Base-by-base conservation (phyloP, 2,888 invertebrate genomes). In the Megalurothrips usitatus region DNA sequence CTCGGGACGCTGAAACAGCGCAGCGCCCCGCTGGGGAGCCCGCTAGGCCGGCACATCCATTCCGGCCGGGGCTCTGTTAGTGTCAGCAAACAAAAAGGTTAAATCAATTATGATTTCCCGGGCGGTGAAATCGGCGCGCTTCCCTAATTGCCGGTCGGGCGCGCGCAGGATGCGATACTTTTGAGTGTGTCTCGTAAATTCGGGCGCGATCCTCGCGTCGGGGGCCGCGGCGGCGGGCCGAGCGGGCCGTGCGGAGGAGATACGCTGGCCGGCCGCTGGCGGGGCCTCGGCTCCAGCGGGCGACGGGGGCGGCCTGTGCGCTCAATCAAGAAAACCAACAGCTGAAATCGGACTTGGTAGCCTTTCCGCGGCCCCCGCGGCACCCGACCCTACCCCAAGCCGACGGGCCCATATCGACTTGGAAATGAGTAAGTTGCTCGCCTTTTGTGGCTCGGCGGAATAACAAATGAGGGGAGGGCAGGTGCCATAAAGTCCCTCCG, bases 381-480 rank as follows among this genome's bases (percentile, higher is more conserved):
- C 2, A 12, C 58, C 19, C 58, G 19, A 17, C 58, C 58, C 6
- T 58, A 58, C 58, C 58, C 17, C 58, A 58, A 58, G 6, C 17
- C 58, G n/a, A 58, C 19, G 58, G 19, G 14, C 58, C 58, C 58
- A 58, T 58, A 58, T 58, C 68, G 68, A 75, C 68, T 75, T 75
- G 68, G 68, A 75, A 75, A 75, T 75, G 68, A 75, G 68, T 75
- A 75, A 26, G 68, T 75, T 75, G 26, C 68, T 75, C 26, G 68
- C 68, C 68, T 75, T 75, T 75, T 75, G 68, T 75, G 68, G 68
- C 26, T 75, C 58, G 26, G 26, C 68, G 23, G 68, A 75, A 75
- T 75, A 75, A 23, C 68, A 26, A 75, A 75, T 75, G 68, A 75
- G 68, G 23, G 11, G 12, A 43, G 34, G 26, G 68, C 68, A 75